Evolutionary conservation across 1,140 invertebrate genomes (phyloP).

Genomic region (Notospermus geniculatus): DNA sequence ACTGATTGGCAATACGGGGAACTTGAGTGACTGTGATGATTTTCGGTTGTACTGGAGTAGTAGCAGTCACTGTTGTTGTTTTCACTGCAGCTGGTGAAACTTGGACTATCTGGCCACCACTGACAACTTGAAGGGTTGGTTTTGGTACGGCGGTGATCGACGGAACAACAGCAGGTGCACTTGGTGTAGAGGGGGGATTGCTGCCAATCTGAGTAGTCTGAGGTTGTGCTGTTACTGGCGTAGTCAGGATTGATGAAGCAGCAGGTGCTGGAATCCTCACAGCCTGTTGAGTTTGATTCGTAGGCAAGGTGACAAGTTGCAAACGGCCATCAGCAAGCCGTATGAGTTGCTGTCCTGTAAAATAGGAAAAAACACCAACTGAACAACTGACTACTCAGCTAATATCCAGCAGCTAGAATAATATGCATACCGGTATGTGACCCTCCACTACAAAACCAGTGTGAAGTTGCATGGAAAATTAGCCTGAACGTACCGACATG

Average conservation of each 20-base stretch:
- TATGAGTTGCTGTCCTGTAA: constrained; percentile 79
- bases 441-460: no score
- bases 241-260: constrained; percentile 36
- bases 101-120: constrained; percentile 19
- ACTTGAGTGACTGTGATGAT: neutral
- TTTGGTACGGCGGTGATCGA: constrained; percentile 28
- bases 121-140: constrained; percentile 1
- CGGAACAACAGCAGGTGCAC: constrained; percentile 23
- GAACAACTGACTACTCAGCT: no score
- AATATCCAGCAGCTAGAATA: no score
- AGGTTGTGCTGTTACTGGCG: constrained; percentile 4
- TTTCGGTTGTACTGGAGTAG: constrained; percentile 21
- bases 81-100: constrained; percentile 33
- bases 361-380: neutral
- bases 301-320: constrained; percentile 74
- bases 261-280: constrained; percentile 26
- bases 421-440: no score
- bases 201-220: constrained; percentile 19
- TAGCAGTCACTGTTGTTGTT: constrained; percentile 28
- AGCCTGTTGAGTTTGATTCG: constrained; percentile 11
- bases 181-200: neutral
- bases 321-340: constrained; percentile 91
- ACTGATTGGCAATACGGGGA: neutral
- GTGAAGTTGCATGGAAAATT: no score
- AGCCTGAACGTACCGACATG: no score